phyloP scores from a whole-genome alignment of 2,113 vertebrate species.

The Onychostruthus taczanowskii region DNA sequence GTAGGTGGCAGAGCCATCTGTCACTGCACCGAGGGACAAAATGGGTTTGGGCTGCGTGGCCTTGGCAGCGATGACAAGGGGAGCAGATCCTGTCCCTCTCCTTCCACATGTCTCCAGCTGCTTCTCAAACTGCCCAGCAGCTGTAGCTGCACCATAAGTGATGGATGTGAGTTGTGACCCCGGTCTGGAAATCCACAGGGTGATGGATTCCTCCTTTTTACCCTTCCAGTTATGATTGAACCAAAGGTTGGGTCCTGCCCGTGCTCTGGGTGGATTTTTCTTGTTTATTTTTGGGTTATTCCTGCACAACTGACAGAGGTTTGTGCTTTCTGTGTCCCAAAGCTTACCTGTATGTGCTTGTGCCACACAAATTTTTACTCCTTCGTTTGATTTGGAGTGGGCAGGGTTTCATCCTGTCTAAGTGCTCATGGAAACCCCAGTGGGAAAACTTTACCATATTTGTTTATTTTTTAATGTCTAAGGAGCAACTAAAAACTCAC shows the following conservation, averaged over 20 bases:
- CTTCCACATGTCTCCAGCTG: not conserved
- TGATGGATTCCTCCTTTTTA: not conserved
- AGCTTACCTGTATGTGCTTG: not conserved
- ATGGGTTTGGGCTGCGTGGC: not conserved
- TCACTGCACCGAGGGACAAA: not conserved
- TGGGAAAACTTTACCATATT: not conserved
- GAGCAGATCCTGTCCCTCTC: not conserved
- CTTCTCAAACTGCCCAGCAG: not conserved
- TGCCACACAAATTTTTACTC: not conserved
- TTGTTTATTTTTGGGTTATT: not conserved
- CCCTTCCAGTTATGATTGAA: not conserved
- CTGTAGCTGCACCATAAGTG: not conserved
- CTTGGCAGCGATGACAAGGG: accelerated
- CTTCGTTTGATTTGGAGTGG: not conserved
- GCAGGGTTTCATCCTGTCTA: not conserved
- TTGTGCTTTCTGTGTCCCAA: not conserved
- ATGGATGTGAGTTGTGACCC: not conserved
- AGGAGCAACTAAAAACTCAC: not conserved
- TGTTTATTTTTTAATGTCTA: not conserved
- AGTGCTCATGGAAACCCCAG: not conserved
- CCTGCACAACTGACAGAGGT: not conserved
- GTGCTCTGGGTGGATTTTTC: not conserved
- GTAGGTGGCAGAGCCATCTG: not conserved
- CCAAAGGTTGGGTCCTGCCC: not conserved
- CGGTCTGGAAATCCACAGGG: not conserved